Evolutionary conservation across 1,140 invertebrate genomes (phyloP).

Genomic region (Drosophila micromelanica): DNA sequence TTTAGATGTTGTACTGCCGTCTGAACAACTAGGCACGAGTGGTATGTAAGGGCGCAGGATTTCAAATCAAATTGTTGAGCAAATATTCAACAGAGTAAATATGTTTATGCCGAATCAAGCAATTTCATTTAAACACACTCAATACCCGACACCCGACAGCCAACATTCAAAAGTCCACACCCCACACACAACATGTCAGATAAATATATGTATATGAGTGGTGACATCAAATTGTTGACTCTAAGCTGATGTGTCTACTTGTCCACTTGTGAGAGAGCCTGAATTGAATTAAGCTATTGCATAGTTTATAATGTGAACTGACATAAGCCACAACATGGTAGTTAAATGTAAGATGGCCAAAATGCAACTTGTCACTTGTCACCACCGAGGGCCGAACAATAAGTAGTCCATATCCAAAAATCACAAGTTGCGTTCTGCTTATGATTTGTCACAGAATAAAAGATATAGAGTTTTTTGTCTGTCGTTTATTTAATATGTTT

Average conservation of each 20-base stretch:
- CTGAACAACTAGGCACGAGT: conserved; percentile 14
- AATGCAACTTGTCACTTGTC: conserved; percentile 8
- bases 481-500: conserved; percentile 79
- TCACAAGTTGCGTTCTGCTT: too few relatives aligned
- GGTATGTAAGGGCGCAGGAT: conserved; percentile 58
- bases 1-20: conserved; percentile 45
- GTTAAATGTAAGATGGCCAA: background rate
- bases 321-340: conserved; percentile 11
- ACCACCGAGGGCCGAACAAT: background rate
- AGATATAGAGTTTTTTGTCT: conserved; percentile 42
- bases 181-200: conserved; percentile 42
- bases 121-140: conserved; percentile 82
- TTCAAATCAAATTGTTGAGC: conserved; percentile 80
- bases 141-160: too few relatives aligned
- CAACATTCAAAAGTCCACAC: background rate
- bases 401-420: background rate
- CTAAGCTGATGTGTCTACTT: conserved; percentile 24
- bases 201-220: conserved; percentile 52
- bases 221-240: conserved; percentile 55
- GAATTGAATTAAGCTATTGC: conserved; percentile 47
- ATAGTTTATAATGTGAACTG: conserved; percentile 24
- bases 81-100: conserved; percentile 83
- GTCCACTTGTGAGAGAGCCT: conserved; percentile 22
- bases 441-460: background rate
- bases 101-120: conserved; percentile 82